Percentiles rank a stretch among this genome's conserved stretches.
Conservation (phyloP, 2,797 vertebrate genomes). For the Stomatorhinus walkeri region DNA sequence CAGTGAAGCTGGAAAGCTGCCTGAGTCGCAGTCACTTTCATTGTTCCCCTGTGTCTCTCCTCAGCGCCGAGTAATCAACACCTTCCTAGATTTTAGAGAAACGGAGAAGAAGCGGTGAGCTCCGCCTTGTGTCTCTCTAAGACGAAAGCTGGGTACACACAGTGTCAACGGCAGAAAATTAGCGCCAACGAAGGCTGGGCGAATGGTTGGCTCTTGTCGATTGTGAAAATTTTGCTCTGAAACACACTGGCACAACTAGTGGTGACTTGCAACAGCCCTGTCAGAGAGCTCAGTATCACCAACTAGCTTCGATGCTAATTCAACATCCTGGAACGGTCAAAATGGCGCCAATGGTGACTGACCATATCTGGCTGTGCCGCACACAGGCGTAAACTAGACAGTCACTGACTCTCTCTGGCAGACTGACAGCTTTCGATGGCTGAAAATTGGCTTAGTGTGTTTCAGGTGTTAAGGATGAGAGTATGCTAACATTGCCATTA, state of each 20-base stretch:
- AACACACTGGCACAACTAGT: not conserved
- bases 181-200: not conserved
- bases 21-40: not conserved
- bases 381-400: not conserved
- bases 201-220: not conserved
- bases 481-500: not conserved
- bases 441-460: not conserved
- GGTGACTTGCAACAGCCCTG: not conserved
- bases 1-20: not conserved
- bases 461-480: not conserved
- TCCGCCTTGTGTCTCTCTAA: not conserved
- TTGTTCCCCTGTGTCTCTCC: slow-evolving; percentile 12
- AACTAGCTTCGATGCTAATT: not conserved
- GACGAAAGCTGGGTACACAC: not conserved
- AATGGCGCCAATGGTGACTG: not conserved
- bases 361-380: not conserved
- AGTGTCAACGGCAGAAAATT: not conserved
- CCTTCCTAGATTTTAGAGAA: slow-evolving; percentile 68
- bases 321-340: not conserved
- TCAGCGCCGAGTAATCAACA: slow-evolving; percentile 64
- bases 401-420: not conserved
- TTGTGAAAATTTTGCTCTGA: not conserved
- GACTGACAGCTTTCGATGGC: not conserved
- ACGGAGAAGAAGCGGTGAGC: slow-evolving; percentile 56
- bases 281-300: not conserved